Base-by-base conservation (phyloP, 2,888 invertebrate species). In the Drosophila paucipuncta region DNA sequence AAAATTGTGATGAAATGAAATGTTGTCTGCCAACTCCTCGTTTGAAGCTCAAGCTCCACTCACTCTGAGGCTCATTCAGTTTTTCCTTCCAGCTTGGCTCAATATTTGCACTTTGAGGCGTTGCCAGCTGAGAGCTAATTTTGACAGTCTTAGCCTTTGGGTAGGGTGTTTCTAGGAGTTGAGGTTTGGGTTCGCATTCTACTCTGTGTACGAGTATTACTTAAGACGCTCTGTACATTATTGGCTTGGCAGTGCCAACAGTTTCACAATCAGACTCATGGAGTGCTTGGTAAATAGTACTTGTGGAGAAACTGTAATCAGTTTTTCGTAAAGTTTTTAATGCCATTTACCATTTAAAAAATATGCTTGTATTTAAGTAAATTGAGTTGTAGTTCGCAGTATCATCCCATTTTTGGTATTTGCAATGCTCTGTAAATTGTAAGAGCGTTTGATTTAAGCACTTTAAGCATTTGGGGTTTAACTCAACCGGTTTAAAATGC, bases 21-120 rank as follows among this genome's bases (percentile, higher is more conserved):
- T 67, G 79, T 73, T 62, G 79, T 79, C 76, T 79, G 78, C 78
- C 79, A 78, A 75, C 62, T 76, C n/a, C 28, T 39, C 30, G n/a
- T 67, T 65, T 41, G 62, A 30, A 28, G 55, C 33, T 4, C n/a
- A 13, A 22, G 4, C 16, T 39, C 22, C 41, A n/a, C 57, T 52
- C 61, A 30, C 39, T 9, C 64, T 31, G 30, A 41, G 72, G 55
- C 66, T 68, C 69, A 71, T 63, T 60, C 74, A 55, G 70, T 54
- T 43, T 63, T 41, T 69, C 75, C 65, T 16, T 33, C n/a, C 68
- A 68, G 72, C 79, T 73, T 67, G 52, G 68, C 79, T 76, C 83
- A 88, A 88, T 88, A 83, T 85, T 88, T 85, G 89, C 88, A 83
- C 82, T 82, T 63, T 76, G 73, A 80, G 83, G 82, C 83, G 77